Percentiles rank a stretch among this genome's conserved stretches.
phyloP scores from a whole-genome alignment of 2,113 vertebrate genomes.

The Rhinoptilus africanus region DNA sequence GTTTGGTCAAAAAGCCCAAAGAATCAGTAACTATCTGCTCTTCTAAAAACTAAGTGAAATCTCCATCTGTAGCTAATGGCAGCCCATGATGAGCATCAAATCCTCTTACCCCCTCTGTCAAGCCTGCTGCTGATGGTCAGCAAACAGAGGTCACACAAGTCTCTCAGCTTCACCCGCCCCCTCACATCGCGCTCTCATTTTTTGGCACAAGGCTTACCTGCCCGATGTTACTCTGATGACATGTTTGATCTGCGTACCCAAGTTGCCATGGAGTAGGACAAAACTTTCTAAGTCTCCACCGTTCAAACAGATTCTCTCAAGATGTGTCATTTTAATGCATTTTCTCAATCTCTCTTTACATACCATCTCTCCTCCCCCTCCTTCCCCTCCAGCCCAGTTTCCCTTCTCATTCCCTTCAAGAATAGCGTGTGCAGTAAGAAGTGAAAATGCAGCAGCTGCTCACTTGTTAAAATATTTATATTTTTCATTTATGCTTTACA shows the following conservation, averaged over 20 bases:
- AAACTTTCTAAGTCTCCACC: slow-evolving; percentile 30
- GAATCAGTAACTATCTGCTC: neutral
- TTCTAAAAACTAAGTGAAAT: neutral
- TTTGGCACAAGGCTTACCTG: slow-evolving; percentile 55
- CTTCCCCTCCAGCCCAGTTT: neutral
- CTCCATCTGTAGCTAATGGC: neutral
- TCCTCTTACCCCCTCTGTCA: neutral
- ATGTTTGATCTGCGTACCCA: neutral
- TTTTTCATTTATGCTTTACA: slow-evolving; percentile 16
- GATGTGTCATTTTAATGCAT: neutral
- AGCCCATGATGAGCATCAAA: neutral
- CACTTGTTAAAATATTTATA: slow-evolving; percentile 32
- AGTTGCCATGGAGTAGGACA: slow-evolving; percentile 59
- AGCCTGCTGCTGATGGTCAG: neutral
- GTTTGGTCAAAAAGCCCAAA: neutral
- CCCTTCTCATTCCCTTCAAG: neutral
- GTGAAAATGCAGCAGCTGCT: neutral
- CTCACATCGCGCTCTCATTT: neutral
- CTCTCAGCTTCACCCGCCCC: neutral
- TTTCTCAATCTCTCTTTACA: neutral
- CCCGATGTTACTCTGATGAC: neutral
- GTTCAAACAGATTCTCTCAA: slow-evolving; percentile 44
- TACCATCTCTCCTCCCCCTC: neutral
- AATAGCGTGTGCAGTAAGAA: neutral
- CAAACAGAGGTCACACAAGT: neutral